phyloP scores from a whole-genome alignment of 2,113 vertebrate genomes.

The Hippocampus comes region DNA sequence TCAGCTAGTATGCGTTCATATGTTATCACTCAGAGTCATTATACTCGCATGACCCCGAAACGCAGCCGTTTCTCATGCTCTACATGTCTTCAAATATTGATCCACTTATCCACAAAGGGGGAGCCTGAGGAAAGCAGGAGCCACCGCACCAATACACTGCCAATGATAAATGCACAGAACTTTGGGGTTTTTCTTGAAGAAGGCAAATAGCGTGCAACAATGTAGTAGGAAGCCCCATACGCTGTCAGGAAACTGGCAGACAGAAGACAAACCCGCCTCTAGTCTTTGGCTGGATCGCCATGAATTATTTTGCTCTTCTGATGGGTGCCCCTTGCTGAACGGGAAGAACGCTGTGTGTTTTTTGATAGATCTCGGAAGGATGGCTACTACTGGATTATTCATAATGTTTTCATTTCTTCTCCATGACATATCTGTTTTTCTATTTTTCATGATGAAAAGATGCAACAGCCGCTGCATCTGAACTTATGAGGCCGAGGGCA shows the following conservation, averaged over 20 bases:
- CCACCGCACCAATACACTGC: constrained; percentile 25
- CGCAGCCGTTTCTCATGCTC: constrained; percentile 54
- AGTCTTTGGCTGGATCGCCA: constrained; percentile 52
- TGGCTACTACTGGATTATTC: constrained; percentile 54
- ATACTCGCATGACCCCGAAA: constrained; percentile 36
- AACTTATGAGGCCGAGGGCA: constrained; percentile 18
- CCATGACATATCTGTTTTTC: constrained; percentile 40
- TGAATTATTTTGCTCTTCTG: constrained; percentile 56
- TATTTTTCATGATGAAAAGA: constrained; percentile 43
- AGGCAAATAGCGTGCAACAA: constrained; percentile 40
- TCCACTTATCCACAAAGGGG: constrained; percentile 29
- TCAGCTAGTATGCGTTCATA: constrained; percentile 32
- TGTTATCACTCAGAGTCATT: constrained; percentile 66
- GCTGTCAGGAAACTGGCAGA: constrained; percentile 54
- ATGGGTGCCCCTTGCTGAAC: constrained; percentile 27
- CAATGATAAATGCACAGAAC: constrained; percentile 3
- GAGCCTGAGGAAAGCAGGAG: constrained; percentile 23
- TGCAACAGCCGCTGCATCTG: constrained; percentile 9
- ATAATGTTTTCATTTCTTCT: constrained; percentile 53
- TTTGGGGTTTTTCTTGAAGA: constrained; percentile 40
- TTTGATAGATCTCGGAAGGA: constrained; percentile 45
- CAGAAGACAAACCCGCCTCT: constrained; percentile 51
- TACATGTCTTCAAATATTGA: constrained; percentile 65
- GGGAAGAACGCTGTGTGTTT: constrained; percentile 34
- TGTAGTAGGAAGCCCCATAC: constrained; percentile 38